Percentiles rank a stretch among this genome's conserved stretches.
Conservation (phyloP, 2,797 vertebrate genomes). For the Myotis myotis region DNA sequence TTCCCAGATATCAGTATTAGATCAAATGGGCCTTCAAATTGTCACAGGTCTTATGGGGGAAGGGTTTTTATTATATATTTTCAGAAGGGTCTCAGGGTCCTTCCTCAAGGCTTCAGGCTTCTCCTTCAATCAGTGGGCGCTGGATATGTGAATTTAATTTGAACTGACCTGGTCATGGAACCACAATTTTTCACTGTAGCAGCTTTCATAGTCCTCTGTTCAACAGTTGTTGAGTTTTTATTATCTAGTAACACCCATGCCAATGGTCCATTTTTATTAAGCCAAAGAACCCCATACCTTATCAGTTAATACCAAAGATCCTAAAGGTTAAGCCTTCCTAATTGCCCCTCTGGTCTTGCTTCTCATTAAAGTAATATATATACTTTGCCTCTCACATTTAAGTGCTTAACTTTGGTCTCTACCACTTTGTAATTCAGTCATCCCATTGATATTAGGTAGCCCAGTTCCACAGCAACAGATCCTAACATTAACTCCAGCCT, state of each 20-base stretch:
- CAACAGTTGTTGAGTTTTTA: neutral
- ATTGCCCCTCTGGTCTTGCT: neutral
- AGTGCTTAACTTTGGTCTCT: neutral
- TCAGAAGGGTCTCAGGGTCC: neutral
- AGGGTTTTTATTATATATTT: neutral
- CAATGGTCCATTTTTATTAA: neutral
- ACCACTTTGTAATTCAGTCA: neutral
- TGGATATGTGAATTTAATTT: conserved; percentile 4
- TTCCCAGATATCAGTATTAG: neutral
- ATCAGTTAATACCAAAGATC: neutral
- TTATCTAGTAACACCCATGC: neutral
- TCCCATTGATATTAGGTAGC: neutral
- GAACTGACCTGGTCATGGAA: neutral
- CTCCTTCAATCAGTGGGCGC: neutral
- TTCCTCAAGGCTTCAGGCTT: neutral
- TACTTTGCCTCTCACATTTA: neutral
- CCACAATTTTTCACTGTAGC: neutral
- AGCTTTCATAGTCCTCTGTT: neutral
- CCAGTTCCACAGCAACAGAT: neutral
- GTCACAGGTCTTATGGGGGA: neutral
- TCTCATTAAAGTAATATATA: neutral
- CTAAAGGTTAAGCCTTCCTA: neutral
- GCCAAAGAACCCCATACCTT: neutral
- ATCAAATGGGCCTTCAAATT: neutral
- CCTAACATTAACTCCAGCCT: neutral